phyloP scores from a whole-genome alignment of 2,888 invertebrate genomes.

The Nomada flava region DNA sequence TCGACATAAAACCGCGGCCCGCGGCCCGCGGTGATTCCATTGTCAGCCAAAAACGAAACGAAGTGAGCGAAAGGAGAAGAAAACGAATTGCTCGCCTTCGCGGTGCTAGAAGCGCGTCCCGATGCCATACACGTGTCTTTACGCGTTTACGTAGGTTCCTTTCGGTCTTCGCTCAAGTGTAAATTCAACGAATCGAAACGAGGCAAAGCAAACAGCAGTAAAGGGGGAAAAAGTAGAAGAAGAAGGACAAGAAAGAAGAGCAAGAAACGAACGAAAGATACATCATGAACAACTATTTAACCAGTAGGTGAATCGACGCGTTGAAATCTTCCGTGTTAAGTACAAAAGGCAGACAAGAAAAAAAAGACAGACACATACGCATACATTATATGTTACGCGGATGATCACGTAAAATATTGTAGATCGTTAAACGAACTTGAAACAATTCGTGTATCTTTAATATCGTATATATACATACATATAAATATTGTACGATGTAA shows the following conservation, averaged over 20 bases:
- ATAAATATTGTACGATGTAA: slow-evolving; percentile 8
- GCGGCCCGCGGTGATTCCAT: slow-evolving; percentile 7
- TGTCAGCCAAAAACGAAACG: not conserved
- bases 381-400: no score
- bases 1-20: no score
- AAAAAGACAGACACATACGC: not conserved
- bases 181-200: not conserved
- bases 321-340: not conserved
- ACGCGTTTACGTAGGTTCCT: slow-evolving; percentile 2
- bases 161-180: not conserved
- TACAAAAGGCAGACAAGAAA: not conserved
- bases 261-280: no score
- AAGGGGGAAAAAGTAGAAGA: not conserved
- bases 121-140: slow-evolving; percentile 33
- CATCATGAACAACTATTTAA: not conserved
- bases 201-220: no score
- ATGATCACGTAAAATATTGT: not conserved
- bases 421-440: slow-evolving; percentile 6
- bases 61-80: not conserved
- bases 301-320: not conserved
- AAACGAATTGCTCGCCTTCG: slow-evolving; percentile 47
- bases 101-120: slow-evolving; percentile 52
- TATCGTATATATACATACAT: not conserved
- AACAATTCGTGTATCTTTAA: not conserved
- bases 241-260: not conserved